Conservation (phyloP, 2,113 vertebrate species). For the rat (Rattus norvegicus) region DNA sequence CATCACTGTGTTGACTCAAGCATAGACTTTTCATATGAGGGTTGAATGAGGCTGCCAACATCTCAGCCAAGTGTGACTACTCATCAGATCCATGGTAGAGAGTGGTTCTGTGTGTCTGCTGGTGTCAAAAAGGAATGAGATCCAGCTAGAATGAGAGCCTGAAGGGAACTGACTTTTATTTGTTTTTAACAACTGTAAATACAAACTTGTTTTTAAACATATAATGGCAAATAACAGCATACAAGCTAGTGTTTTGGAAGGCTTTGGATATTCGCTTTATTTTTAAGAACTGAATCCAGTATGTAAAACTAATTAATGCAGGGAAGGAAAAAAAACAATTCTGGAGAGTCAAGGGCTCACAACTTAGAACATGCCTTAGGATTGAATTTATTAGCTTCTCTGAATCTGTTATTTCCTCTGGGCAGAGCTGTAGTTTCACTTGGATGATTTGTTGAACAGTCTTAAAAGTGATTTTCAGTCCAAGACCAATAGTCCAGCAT, state of each 20-base stretch:
- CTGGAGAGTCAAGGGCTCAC: background rate
- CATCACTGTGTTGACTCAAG: background rate
- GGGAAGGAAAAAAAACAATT: background rate
- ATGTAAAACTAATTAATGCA: background rate
- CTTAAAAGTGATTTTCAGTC: slow-evolving; percentile 29
- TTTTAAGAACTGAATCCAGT: background rate
- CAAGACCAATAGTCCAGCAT: background rate
- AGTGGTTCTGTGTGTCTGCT: background rate
- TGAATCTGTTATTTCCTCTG: background rate
- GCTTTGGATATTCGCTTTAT: background rate
- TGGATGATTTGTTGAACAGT: background rate
- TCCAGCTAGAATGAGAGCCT: background rate
- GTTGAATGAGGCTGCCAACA: background rate
- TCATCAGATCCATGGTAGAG: background rate
- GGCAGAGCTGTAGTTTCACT: background rate
- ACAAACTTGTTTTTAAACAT: background rate
- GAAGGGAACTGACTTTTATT: background rate
- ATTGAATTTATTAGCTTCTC: background rate
- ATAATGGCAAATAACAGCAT: background rate
- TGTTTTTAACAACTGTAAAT: background rate
- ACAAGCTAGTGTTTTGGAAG: background rate
- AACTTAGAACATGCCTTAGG: background rate
- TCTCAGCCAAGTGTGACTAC: background rate
- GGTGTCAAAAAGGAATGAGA: background rate
- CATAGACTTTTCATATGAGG: background rate